phyloP scores from a whole-genome alignment of 2,113 vertebrate genomes.

The Tympanuchus pallidicinctus region DNA sequence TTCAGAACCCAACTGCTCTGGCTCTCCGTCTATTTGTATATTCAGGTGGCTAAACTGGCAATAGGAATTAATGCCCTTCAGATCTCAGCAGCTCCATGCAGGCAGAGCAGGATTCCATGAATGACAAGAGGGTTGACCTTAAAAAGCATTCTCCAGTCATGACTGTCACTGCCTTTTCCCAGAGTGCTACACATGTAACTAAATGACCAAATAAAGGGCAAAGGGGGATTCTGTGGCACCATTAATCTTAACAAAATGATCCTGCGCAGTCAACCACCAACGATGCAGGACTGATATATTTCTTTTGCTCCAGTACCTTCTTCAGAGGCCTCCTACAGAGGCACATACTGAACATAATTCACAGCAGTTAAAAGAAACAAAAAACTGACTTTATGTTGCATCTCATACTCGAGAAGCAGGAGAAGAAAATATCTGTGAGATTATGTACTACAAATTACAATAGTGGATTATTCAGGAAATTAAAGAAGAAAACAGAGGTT shows the following conservation, averaged over 20 bases:
- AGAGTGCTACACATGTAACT: not conserved
- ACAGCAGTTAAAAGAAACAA: not conserved
- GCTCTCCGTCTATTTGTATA: not conserved
- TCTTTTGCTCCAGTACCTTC: not conserved
- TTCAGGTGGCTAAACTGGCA: not conserved
- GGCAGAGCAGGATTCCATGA: rapidly evolving
- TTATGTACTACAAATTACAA: not conserved
- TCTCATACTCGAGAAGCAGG: not conserved
- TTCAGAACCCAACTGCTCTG: rapidly evolving
- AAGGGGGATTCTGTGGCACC: not conserved
- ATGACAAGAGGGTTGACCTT: not conserved
- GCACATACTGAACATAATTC: rapidly evolving
- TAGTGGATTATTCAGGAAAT: not conserved
- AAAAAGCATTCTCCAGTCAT: rapidly evolving
- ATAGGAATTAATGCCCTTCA: not conserved
- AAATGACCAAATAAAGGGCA: not conserved
- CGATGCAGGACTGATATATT: not conserved
- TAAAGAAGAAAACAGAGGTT: not conserved
- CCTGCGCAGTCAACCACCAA: not conserved
- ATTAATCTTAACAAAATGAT: not conserved
- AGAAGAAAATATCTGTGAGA: not conserved
- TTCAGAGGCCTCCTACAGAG: not conserved
- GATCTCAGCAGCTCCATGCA: rapidly evolving
- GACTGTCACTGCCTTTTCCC: not conserved
- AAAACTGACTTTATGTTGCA: not conserved